A percentile compares a stretch with the other conserved stretches of the same genome.
Evolutionary conservation across 2,797 vertebrate species (phyloP).

Genomic region (Eurystomus glaucurus): DNA sequence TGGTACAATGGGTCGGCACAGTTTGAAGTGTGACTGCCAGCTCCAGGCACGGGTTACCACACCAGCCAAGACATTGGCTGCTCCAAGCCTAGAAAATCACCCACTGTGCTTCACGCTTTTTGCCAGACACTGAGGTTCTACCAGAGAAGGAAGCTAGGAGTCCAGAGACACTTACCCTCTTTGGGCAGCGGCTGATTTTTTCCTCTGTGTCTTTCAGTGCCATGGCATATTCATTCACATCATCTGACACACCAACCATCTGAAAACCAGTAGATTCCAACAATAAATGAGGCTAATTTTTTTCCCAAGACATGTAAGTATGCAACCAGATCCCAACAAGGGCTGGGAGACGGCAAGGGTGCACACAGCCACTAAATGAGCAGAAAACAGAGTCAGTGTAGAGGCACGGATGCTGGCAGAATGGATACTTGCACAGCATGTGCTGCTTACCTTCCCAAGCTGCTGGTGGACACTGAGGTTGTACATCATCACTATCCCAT

Average conservation of each 20-base stretch:
- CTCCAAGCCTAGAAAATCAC: background rate
- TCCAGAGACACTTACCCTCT: conserved; percentile 73
- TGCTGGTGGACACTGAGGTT: conserved; percentile 98
- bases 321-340: fast-evolving
- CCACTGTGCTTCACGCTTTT: background rate
- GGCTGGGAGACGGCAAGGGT: background rate
- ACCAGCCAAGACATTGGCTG: background rate
- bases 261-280: conserved; percentile 70
- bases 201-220: conserved; percentile 97
- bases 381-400: background rate
- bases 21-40: background rate
- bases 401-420: fast-evolving
- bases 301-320: background rate
- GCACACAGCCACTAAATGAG: background rate
- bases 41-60: background rate
- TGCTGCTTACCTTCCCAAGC: conserved; percentile 91
- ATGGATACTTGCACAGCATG: background rate
- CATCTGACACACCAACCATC: conserved; percentile 98
- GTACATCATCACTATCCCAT: conserved; percentile 98
- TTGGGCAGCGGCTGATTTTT: conserved; percentile 93
- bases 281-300: background rate
- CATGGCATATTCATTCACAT: conserved; percentile 95
- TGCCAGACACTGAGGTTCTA: background rate
- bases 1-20: background rate
- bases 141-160: background rate